Evolutionary conservation across 2,113 vertebrate species (phyloP).

Genomic region (Oryzias javanicus): DNA sequence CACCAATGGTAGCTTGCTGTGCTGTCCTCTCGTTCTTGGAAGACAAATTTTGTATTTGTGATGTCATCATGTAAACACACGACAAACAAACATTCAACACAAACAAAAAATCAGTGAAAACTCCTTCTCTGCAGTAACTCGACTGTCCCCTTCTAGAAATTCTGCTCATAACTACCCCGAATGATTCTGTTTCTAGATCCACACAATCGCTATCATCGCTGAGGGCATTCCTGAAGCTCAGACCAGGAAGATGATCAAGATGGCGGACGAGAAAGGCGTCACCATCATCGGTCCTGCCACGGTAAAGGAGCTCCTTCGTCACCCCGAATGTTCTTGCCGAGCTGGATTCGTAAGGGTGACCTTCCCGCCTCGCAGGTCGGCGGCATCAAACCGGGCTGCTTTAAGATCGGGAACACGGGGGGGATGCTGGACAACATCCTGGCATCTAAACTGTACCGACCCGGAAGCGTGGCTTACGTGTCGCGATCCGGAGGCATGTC

Average conservation of each 20-base stretch:
- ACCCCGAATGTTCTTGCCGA: background rate
- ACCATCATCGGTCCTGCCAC: conserved; percentile 98
- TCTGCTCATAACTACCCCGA: background rate
- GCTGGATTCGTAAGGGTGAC: background rate
- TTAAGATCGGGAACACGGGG: conserved; percentile 97
- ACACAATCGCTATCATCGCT: conserved; percentile 93
- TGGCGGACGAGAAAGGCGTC: conserved; percentile 91
- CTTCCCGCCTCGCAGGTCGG: conserved; percentile 80
- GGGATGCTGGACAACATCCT: conserved; percentile 99
- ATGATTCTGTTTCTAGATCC: conserved; percentile 78
- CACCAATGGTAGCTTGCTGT: no score
- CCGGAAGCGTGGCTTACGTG: conserved; percentile 94
- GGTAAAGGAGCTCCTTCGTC: conserved; percentile 65
- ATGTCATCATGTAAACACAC: no score
- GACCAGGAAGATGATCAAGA: conserved; percentile 90
- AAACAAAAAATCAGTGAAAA: background rate
- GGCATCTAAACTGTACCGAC: conserved; percentile 95
- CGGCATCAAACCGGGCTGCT: conserved; percentile 97
- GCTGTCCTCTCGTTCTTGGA: no score
- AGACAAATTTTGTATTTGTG: no score
- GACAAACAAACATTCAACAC: no score
- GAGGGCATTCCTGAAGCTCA: conserved; percentile 96
- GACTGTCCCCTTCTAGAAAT: background rate
- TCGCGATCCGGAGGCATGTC: conserved; percentile 98
- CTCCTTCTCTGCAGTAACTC: background rate